phyloP scores from a whole-genome alignment of 1,140 invertebrate genomes.

The Apocrypta bakeri region DNA sequence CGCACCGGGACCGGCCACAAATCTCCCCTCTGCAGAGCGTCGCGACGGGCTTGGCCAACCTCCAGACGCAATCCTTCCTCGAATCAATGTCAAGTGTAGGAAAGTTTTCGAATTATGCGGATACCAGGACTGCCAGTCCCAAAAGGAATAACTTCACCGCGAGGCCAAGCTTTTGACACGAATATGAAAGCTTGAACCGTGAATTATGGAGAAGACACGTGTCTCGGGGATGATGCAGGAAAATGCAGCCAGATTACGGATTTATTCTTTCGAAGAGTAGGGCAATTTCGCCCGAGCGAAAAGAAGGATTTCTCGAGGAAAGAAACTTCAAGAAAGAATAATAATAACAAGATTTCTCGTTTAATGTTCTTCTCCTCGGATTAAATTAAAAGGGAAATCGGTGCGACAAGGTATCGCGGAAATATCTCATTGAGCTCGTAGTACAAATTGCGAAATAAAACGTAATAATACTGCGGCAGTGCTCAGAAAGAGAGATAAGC shows the following conservation, averaged over 20 bases:
- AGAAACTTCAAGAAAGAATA: too few relatives aligned
- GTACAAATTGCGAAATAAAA: slow-evolving; percentile 10
- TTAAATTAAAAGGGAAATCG: neutral
- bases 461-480: neutral
- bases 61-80: slow-evolving; percentile 22
- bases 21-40: neutral
- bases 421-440: slow-evolving; percentile 12
- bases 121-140: neutral
- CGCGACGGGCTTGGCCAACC: slow-evolving; percentile 4
- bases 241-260: neutral
- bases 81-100: slow-evolving; percentile 27
- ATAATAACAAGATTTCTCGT: too few relatives aligned
- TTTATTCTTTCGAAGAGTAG: too few relatives aligned
- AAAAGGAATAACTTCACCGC: neutral
- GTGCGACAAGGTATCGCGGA: neutral
- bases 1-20: too few relatives aligned
- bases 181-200: neutral
- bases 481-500: neutral
- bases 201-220: slow-evolving; percentile 4
- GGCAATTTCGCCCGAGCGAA: too few relatives aligned
- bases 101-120: slow-evolving; percentile 39
- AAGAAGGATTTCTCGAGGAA: too few relatives aligned
- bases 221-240: neutral
- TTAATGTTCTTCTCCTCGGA: too few relatives aligned
- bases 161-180: neutral